A percentile compares a stretch with the other conserved stretches of the same genome.
Evolutionary conservation across 2,113 vertebrate species (phyloP).

Genomic region (Columba janthina): DNA sequence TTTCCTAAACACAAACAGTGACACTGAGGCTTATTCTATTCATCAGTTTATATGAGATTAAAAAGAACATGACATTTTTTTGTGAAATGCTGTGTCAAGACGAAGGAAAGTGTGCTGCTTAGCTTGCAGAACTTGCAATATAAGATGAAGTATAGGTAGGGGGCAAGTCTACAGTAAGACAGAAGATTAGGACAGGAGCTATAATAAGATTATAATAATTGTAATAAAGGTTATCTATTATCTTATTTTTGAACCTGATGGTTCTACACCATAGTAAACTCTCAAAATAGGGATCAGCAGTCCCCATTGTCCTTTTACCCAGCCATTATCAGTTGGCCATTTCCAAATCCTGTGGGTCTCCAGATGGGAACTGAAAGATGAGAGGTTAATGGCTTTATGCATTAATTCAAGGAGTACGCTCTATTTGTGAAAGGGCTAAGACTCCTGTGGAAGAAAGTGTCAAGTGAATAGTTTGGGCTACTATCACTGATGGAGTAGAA

Average conservation of each 20-base stretch:
- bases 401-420: not conserved
- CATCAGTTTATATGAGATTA: not conserved
- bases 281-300: not conserved
- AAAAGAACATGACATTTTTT: not conserved
- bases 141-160: not conserved
- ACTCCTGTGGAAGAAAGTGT: conserved; percentile 23
- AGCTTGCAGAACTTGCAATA: not conserved
- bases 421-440: conserved; percentile 8
- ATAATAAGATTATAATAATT: not conserved
- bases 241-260: not conserved
- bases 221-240: not conserved
- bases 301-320: not conserved
- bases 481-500: conserved; percentile 25
- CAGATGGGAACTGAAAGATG: not conserved
- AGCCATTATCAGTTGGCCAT: not conserved
- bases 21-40: not conserved
- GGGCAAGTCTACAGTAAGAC: not conserved
- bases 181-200: not conserved
- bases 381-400: conserved; percentile 31
- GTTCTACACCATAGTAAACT: not conserved
- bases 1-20: not conserved
- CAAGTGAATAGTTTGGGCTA: conserved; percentile 5
- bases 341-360: not conserved
- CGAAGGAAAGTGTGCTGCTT: not conserved
- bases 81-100: not conserved